These are phyloP conservation scores for Ursus arctos DNA, from an alignment of 2,113 vertebrate genomes.

Conservation along the genomic window DNA sequence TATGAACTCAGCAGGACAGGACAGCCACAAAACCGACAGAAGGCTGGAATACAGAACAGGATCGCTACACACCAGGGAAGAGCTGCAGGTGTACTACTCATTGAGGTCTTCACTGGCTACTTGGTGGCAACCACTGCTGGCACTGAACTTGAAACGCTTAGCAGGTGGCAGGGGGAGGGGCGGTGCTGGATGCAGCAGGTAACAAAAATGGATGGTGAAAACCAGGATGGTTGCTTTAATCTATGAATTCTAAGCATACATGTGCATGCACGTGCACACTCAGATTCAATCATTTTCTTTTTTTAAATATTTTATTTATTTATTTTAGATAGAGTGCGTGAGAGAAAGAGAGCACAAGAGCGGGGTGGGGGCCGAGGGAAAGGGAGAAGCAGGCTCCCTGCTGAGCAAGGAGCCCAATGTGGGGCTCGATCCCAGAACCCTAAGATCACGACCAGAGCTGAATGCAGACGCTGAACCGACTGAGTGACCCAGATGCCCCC, in stretches of 20 bases:
- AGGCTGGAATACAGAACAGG: neutral
- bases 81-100: neutral
- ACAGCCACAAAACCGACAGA: neutral
- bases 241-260: neutral
- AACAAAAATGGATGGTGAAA: neutral
- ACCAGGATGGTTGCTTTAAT: neutral
- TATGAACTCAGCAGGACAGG: neutral
- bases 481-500: neutral
- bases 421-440: neutral
- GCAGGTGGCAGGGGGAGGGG: neutral
- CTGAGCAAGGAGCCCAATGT: neutral
- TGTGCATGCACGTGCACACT: rapidly evolving
- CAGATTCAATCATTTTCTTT: neutral
- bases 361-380: neutral
- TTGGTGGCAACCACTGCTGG: neutral
- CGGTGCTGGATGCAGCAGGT: neutral
- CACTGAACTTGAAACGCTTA: neutral
- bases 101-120: neutral
- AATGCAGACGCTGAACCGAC: neutral
- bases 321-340: neutral
- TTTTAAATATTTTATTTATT: neutral
- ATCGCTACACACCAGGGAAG: neutral
- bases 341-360: neutral
- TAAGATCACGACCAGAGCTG: neutral
- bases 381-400: neutral